Conservation (phyloP, 2,888 invertebrate species). For the Oligia fasciuncula region DNA sequence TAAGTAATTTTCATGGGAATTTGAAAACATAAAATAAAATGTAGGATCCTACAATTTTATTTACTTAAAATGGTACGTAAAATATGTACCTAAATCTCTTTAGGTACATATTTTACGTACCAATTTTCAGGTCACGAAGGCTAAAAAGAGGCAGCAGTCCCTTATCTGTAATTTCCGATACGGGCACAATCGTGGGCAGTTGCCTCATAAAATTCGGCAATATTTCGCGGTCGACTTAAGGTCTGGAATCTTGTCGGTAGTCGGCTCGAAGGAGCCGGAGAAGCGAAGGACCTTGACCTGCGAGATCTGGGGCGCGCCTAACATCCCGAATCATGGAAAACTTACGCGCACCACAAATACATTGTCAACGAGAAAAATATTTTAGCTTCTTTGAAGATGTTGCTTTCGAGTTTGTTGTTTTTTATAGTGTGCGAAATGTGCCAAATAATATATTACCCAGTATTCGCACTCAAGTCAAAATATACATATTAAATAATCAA, state of each 20-base stretch:
- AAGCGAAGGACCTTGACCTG: slow-evolving; percentile 62
- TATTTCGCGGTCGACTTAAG: slow-evolving; percentile 71
- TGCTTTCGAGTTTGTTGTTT: slow-evolving; percentile 6
- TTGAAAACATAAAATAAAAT: neutral
- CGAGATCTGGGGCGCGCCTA: slow-evolving; percentile 60
- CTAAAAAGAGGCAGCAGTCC: slow-evolving; percentile 10
- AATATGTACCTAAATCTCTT: too few species aligned
- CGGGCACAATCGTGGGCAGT: slow-evolving; percentile 44
- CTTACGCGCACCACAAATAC: slow-evolving; percentile 18
- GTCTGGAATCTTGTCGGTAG: slow-evolving; percentile 49
- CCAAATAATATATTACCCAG: neutral
- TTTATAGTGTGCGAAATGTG: slow-evolving; percentile 5
- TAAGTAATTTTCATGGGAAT: neutral
- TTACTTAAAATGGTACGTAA: neutral
- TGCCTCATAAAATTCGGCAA: slow-evolving; percentile 55
- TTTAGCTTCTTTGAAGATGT: neutral
- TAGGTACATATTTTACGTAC: neutral
- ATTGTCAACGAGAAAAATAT: slow-evolving; percentile 39
- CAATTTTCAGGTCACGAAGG: neutral
- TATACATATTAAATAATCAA: neutral
- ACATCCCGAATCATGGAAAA: slow-evolving; percentile 24
- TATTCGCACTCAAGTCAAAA: neutral
- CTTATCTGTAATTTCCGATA: slow-evolving; percentile 37
- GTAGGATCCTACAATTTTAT: neutral
- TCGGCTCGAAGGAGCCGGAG: slow-evolving; percentile 51